phyloP scores from a whole-genome alignment of 2,113 vertebrate species.

The Microcebus tavaratra region DNA sequence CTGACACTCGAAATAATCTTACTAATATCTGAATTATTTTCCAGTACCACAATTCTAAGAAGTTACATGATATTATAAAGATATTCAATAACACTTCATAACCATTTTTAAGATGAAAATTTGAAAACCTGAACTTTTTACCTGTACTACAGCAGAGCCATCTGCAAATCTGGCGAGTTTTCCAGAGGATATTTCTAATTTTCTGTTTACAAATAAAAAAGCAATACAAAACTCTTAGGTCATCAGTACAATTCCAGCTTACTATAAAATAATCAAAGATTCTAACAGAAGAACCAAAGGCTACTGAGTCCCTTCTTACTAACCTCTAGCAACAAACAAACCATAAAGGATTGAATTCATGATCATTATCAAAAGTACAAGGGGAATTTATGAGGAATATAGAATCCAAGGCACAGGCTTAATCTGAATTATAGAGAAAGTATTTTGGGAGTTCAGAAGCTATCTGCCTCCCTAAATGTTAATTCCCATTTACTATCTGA shows the following conservation, averaged over 20 bases:
- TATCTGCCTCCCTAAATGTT: neutral
- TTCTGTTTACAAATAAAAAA: slow-evolving; percentile 84
- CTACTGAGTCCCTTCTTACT: neutral
- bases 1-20: neutral
- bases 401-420: neutral
- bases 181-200: slow-evolving; percentile 94
- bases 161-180: slow-evolving; percentile 96
- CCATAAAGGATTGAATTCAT: neutral
- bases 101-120: slow-evolving; percentile 42
- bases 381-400: neutral
- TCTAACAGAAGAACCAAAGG: neutral
- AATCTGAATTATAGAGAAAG: neutral
- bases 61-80: neutral
- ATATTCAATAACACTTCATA: neutral
- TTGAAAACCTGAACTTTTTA: slow-evolving; percentile 78
- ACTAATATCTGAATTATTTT: neutral
- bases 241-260: slow-evolving; percentile 21
- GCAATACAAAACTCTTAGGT: slow-evolving; percentile 42
- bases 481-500: neutral
- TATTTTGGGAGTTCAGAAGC: neutral
- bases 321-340: neutral
- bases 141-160: slow-evolving; percentile 95
- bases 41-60: neutral
- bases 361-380: slow-evolving; percentile 21
- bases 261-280: slow-evolving; percentile 47